Evolutionary conservation across 2,797 vertebrate species (phyloP).

Genomic region (Myoxocephalus aenaeus): DNA sequence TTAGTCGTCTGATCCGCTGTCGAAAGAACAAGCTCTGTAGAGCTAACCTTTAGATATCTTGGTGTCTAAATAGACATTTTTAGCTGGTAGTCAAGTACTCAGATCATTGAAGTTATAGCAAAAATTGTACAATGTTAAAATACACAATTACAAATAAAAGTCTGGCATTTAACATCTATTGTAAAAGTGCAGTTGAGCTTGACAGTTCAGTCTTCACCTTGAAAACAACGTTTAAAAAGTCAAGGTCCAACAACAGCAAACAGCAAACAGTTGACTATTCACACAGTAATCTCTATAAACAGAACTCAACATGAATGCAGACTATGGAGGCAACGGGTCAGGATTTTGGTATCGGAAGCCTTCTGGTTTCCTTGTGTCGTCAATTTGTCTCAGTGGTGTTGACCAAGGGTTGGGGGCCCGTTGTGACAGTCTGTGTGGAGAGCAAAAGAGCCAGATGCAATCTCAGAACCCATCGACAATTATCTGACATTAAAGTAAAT

Average conservation of each 20-base stretch:
- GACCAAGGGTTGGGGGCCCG: no score
- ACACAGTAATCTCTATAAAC: no score
- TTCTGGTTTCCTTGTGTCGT: no score
- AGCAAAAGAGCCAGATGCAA: not conserved
- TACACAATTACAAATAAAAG: not conserved
- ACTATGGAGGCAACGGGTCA: no score
- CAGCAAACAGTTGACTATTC: no score
- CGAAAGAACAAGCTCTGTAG: conserved; percentile 30
- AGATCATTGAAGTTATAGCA: not conserved
- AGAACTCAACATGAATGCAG: no score
- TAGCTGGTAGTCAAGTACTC: conserved; percentile 12
- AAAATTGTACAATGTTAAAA: not conserved
- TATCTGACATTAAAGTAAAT: no score
- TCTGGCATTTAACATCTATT: no score
- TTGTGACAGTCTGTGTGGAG: not conserved
- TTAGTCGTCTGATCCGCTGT: conserved; percentile 47
- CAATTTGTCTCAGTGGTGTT: no score
- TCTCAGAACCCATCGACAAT: not conserved
- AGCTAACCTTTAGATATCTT: conserved; percentile 24
- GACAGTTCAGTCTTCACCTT: no score
- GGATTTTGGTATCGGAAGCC: not conserved
- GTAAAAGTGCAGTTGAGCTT: not conserved
- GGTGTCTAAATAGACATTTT: conserved; percentile 1
- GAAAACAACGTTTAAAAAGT: no score
- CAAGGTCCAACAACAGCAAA: no score